phyloP scores from a whole-genome alignment of 2,113 vertebrate species.

The Mustela nigripes region DNA sequence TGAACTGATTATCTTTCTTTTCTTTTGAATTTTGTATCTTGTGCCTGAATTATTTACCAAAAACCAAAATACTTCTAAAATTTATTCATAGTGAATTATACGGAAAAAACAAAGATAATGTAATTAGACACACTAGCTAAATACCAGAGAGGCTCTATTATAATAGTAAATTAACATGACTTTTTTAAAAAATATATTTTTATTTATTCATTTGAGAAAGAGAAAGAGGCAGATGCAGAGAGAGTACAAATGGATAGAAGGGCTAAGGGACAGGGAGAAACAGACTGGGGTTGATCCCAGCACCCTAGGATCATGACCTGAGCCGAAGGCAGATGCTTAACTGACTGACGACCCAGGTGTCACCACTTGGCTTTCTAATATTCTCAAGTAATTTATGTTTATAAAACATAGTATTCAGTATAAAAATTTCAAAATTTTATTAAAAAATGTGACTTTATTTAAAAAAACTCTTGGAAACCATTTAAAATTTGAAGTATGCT shows the following conservation, averaged over 20 bases:
- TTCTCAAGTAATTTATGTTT: not conserved
- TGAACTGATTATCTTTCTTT: not conserved
- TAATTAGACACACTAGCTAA: not conserved
- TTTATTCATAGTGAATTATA: not conserved
- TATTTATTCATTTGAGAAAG: not conserved
- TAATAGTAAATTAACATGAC: not conserved
- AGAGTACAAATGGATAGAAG: not conserved
- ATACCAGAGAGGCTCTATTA: not conserved
- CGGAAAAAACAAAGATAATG: not conserved
- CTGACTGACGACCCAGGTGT: not conserved
- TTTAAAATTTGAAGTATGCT: constrained; percentile 68
- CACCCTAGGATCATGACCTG: not conserved
- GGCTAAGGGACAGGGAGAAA: not conserved
- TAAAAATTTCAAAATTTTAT: constrained; percentile 24
- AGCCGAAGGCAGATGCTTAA: not conserved
- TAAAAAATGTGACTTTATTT: not conserved
- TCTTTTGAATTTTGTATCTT: constrained; percentile 4
- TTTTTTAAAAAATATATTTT: not conserved
- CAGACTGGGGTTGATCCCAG: not conserved
- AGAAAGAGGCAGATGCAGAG: not conserved
- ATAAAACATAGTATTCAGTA: constrained; percentile 33
- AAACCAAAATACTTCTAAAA: constrained; percentile 2
- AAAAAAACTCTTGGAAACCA: constrained; percentile 58
- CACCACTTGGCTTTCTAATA: not conserved
- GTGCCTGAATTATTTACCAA: not conserved